Evolutionary conservation across 2,113 vertebrate species (phyloP).

Genomic region (Lycaon pictus): DNA sequence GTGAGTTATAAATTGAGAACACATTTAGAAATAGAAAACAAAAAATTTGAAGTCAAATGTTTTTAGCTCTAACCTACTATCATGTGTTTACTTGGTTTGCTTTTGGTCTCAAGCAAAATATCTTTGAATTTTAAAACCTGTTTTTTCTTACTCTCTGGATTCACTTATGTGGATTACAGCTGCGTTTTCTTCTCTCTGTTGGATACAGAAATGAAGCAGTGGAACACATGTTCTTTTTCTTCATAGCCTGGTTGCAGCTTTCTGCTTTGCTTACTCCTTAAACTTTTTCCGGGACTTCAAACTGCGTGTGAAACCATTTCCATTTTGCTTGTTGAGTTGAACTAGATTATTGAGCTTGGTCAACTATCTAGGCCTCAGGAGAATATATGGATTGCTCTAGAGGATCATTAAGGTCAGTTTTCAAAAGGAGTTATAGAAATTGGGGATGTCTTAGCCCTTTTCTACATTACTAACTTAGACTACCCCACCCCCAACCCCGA

Average conservation of each 20-base stretch:
- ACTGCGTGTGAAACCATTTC: neutral
- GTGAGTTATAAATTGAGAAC: neutral
- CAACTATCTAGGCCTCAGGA: neutral
- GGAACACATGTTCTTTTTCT: neutral
- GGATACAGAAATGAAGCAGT: neutral
- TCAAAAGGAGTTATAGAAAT: neutral
- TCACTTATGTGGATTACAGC: neutral
- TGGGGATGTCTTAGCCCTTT: neutral
- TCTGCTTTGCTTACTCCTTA: conserved; percentile 28
- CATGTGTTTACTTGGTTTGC: neutral
- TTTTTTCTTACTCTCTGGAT: neutral
- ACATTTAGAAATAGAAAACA: neutral
- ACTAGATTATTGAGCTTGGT: neutral
- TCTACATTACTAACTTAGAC: neutral
- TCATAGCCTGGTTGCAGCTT: neutral
- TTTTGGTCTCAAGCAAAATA: conserved; percentile 24
- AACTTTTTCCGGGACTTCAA: conserved; percentile 22
- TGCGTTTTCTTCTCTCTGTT: neutral
- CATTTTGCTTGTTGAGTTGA: neutral
- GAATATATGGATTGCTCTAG: neutral
- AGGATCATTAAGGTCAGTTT: neutral
- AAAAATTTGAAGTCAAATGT: neutral
- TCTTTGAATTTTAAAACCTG: neutral
- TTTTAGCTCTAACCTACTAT: neutral
- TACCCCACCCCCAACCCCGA: neutral